These are phyloP conservation scores for Heterotilapia buettikoferi DNA, from an alignment of 2,113 vertebrate species.

Conservation along the genomic window DNA sequence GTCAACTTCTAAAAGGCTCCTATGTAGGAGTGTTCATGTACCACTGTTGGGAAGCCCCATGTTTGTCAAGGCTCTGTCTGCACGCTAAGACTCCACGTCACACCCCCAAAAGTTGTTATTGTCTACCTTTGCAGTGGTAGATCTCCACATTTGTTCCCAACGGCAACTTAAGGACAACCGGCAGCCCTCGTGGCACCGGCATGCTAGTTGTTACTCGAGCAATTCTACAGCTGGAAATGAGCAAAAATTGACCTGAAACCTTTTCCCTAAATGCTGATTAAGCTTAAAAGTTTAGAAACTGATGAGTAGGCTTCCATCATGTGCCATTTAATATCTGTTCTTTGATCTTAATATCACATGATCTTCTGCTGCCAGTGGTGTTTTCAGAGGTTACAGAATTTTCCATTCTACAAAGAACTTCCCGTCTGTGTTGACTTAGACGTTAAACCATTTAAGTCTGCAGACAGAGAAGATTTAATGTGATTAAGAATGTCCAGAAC, in stretches of 20 bases:
- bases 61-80: neutral
- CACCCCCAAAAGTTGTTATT: neutral
- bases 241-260: neutral
- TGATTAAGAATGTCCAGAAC: accelerated
- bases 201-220: neutral
- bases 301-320: neutral
- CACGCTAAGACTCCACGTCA: neutral
- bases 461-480: neutral
- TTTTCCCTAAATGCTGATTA: neutral
- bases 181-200: neutral
- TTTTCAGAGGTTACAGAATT: neutral
- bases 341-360: neutral
- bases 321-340: neutral
- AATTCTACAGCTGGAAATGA: neutral
- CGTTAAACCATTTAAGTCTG: neutral
- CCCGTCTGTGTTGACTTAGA: neutral
- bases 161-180: neutral
- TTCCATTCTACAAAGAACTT: neutral
- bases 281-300: neutral
- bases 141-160: neutral
- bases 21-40: neutral
- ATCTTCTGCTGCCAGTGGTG: accelerated
- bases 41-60: neutral
- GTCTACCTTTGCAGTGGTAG: neutral
- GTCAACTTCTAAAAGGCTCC: neutral